Evolutionary conservation across 2,888 invertebrate species (phyloP).

Genomic region (Gortyna flavago): DNA sequence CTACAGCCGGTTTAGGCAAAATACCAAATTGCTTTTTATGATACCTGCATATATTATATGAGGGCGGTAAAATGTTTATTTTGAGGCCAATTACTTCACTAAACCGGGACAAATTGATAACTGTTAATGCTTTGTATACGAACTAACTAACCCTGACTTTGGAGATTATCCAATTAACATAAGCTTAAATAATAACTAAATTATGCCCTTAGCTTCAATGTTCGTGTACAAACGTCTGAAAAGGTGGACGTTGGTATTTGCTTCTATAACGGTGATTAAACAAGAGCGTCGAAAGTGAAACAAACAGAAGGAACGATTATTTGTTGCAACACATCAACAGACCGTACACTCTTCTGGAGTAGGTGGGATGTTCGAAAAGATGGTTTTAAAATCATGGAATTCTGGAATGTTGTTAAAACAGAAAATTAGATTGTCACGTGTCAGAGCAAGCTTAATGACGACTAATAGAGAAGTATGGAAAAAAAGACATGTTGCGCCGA

Average conservation of each 20-base stretch:
- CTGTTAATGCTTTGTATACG: slow-evolving; percentile 43
- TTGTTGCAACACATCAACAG: neutral
- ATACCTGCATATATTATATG: slow-evolving; percentile 48
- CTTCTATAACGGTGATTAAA: neutral
- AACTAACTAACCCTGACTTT: slow-evolving; percentile 47
- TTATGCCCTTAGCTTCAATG: slow-evolving; percentile 13
- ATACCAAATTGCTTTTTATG: slow-evolving; percentile 74
- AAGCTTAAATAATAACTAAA: slow-evolving; percentile 25
- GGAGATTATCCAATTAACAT: slow-evolving; percentile 36
- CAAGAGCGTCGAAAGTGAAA: slow-evolving; percentile 23
- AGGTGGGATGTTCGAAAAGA: neutral
- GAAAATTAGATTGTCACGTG: neutral
- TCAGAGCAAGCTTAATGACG: neutral
- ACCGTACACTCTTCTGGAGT: too few species aligned
- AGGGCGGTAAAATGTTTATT: slow-evolving; percentile 56
- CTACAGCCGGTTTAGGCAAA: slow-evolving; percentile 74
- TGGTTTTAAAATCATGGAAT: neutral
- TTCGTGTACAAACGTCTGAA: slow-evolving; percentile 17
- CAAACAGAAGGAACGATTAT: slow-evolving; percentile 5
- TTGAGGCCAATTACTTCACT: slow-evolving; percentile 52
- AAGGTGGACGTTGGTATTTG: slow-evolving; percentile 11
- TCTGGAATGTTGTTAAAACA: neutral
- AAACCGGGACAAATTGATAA: slow-evolving; percentile 56
- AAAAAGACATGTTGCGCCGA: neutral
- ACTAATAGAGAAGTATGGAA: neutral